Evolutionary conservation across 2,888 invertebrate species (phyloP).

Genomic region (Balanococcus diminutus): DNA sequence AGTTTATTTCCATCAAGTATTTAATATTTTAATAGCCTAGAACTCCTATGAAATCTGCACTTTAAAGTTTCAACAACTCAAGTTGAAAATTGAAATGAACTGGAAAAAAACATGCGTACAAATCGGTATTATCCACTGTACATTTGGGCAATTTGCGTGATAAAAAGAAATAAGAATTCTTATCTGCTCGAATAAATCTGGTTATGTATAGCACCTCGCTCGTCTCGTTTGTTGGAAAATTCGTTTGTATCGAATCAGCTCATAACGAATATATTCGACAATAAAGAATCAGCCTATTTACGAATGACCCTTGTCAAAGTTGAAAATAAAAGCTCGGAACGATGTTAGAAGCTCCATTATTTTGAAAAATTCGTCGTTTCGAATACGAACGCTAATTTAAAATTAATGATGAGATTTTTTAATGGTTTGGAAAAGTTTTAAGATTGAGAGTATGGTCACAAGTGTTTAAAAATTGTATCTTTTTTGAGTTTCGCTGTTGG

Average conservation of each 20-base stretch:
- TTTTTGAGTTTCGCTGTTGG: no score
- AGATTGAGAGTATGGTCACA: background rate
- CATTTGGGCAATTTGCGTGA: background rate
- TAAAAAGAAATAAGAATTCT: background rate
- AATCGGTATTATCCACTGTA: no score
- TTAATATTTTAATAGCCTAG: no score
- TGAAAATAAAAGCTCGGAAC: background rate
- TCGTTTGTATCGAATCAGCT: background rate
- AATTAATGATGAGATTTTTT: background rate
- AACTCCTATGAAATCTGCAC: no score
- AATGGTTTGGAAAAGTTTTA: background rate
- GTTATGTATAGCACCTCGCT: background rate
- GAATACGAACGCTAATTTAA: background rate
- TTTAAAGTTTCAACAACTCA: no score
- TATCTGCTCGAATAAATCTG: background rate
- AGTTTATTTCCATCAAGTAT: no score
- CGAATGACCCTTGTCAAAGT: background rate
- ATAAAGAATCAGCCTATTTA: background rate
- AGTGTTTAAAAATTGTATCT: background rate
- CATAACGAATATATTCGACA: background rate
- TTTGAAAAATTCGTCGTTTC: background rate
- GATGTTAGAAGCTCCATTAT: background rate
- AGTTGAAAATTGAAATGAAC: no score
- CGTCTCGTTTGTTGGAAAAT: background rate
- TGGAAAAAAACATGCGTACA: no score